phyloP scores from a whole-genome alignment of 2,888 invertebrate genomes.

The Cacoxenus indagator region DNA sequence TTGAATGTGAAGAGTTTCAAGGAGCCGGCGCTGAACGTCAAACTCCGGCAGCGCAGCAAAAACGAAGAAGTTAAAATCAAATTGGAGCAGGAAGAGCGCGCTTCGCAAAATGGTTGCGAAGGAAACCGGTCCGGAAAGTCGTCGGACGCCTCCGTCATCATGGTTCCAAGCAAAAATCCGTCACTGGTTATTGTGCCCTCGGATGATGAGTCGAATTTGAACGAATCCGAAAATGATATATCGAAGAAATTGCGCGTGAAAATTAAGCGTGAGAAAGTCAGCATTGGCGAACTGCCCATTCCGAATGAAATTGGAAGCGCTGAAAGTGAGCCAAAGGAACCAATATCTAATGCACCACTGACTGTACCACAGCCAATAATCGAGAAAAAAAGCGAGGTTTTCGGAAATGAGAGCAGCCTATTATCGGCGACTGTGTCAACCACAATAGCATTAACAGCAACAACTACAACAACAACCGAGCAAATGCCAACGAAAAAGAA shows the following conservation, averaged over 20 bases:
- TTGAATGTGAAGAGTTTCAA: slow-evolving; percentile 61
- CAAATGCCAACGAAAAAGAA: slow-evolving; percentile 43
- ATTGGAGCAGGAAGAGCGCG: slow-evolving; percentile 60
- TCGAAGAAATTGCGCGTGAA: slow-evolving; percentile 42
- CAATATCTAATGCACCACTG: neutral
- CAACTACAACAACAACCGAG: slow-evolving; percentile 21
- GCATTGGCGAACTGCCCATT: slow-evolving; percentile 23
- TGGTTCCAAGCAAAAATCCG: neutral
- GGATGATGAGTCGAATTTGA: neutral
- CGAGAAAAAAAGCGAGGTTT: neutral
- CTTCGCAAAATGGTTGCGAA: slow-evolving; percentile 44
- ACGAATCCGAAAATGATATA: neutral
- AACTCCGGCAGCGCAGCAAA: slow-evolving; percentile 58
- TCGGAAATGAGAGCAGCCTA: slow-evolving; percentile 38
- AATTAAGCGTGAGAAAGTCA: slow-evolving; percentile 60
- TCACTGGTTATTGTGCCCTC: neutral
- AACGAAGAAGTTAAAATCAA: slow-evolving; percentile 49
- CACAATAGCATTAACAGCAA: too few relatives aligned
- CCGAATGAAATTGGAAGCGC: neutral
- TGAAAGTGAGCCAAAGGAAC: neutral
- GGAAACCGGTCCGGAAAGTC: neutral
- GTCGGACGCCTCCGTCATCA: neutral
- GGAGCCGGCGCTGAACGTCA: slow-evolving; percentile 50
- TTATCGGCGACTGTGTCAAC: slow-evolving; percentile 37
- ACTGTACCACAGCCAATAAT: slow-evolving; percentile 18